These are phyloP conservation scores for Trematomus bernacchii DNA, from an alignment of 2,797 vertebrate genomes.

Conservation along the genomic window DNA sequence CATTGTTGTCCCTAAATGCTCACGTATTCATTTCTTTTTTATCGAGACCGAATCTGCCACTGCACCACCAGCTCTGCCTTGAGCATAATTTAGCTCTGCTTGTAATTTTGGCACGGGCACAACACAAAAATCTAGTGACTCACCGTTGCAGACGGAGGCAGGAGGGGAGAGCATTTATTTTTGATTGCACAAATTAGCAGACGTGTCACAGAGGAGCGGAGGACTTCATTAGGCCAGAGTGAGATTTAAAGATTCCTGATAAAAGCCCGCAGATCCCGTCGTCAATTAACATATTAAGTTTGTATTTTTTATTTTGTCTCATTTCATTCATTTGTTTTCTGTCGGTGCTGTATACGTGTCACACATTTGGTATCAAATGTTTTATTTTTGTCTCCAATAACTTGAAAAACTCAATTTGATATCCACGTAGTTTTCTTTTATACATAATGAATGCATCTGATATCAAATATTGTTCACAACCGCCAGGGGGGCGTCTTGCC, in stretches of 20 bases:
- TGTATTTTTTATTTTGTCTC: neutral
- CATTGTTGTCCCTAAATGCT: slow-evolving; percentile 63
- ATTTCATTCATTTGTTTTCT: neutral
- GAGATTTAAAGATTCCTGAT: slow-evolving; percentile 45
- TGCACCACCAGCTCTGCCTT: slow-evolving; percentile 53
- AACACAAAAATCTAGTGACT: slow-evolving; percentile 64
- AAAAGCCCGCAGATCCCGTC: slow-evolving; percentile 10
- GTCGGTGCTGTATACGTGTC: neutral
- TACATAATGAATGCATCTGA: neutral
- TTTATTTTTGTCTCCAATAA: neutral
- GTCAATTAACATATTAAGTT: slow-evolving; percentile 3
- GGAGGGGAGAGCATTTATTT: slow-evolving; percentile 47
- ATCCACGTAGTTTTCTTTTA: neutral
- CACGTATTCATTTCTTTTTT: slow-evolving; percentile 40
- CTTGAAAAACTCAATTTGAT: neutral
- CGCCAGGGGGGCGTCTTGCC: neutral
- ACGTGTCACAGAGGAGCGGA: slow-evolving; percentile 41
- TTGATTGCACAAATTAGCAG: slow-evolving; percentile 56
- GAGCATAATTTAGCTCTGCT: slow-evolving; percentile 63
- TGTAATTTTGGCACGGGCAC: slow-evolving; percentile 64
- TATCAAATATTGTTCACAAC: neutral
- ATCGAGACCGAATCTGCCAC: slow-evolving; percentile 54
- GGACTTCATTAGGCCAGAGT: slow-evolving; percentile 51
- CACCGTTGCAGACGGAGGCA: slow-evolving; percentile 57
- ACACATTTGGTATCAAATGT: neutral